These are phyloP conservation scores for Poeciliopsis turrubarensis DNA, from an alignment of 2,113 vertebrate species.

Conservation along the genomic window DNA sequence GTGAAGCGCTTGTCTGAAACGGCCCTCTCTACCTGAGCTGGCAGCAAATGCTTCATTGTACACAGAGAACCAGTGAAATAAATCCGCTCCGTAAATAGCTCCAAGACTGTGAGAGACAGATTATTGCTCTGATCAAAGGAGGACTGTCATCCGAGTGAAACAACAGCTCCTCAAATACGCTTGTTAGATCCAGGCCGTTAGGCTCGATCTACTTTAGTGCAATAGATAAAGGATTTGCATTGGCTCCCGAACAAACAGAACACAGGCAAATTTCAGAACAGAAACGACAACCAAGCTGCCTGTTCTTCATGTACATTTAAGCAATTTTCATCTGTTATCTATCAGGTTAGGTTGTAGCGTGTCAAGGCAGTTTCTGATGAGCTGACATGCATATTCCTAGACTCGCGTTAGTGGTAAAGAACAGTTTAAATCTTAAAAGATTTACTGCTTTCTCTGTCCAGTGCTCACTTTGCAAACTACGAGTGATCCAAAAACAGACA, in stretches of 20 bases:
- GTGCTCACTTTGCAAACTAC: conserved; percentile 20
- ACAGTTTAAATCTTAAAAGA: conserved; percentile 30
- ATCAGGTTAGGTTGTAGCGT: conserved; percentile 10
- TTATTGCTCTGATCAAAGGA: conserved; percentile 71
- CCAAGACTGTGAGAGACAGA: conserved; percentile 60
- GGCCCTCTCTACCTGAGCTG: conserved; percentile 60
- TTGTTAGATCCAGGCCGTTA: conserved; percentile 63
- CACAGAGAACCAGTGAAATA: conserved; percentile 68
- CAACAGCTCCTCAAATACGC: conserved; percentile 56
- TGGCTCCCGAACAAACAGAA: conserved; percentile 24
- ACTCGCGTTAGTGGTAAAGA: conserved; percentile 34
- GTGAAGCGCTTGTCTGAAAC: conserved; percentile 48
- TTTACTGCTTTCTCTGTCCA: conserved; percentile 24
- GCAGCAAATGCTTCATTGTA: conserved; percentile 68
- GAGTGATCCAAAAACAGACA: conserved; percentile 18
- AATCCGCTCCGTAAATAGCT: conserved; percentile 75
- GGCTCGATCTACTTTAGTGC: conserved; percentile 32
- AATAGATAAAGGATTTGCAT: conserved; percentile 31
- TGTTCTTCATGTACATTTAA: conserved; percentile 20
- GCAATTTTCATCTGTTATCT: conserved; percentile 14
- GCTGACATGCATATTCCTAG: conserved; percentile 20
- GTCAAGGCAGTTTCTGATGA: not conserved
- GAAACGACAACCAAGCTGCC: conserved; percentile 15
- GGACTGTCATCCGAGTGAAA: conserved; percentile 54
- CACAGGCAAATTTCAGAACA: conserved; percentile 17